phyloP scores from a whole-genome alignment of 2,888 invertebrate species.

The Papilio demoleus region DNA sequence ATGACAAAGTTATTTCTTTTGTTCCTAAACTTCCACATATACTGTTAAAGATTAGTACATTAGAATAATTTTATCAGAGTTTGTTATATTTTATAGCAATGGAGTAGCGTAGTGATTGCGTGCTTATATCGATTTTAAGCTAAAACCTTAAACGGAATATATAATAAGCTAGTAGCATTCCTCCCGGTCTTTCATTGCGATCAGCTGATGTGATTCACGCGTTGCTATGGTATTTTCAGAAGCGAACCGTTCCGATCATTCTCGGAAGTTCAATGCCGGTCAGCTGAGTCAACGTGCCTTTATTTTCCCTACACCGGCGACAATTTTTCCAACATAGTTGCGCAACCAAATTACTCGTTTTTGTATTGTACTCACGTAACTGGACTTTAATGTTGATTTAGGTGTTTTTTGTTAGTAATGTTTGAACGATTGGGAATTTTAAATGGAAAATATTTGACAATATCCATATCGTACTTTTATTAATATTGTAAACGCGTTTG shows the following conservation, averaged over 20 bases:
- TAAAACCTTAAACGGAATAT: constrained; percentile 33
- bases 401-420: not conserved
- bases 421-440: not conserved
- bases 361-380: constrained; percentile 56
- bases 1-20: not conserved
- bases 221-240: constrained; percentile 53
- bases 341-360: constrained; percentile 58
- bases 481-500: not conserved
- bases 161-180: constrained; percentile 37
- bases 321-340: constrained; percentile 65
- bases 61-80: not conserved
- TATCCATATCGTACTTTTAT: not conserved
- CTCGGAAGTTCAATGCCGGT: constrained; percentile 74
- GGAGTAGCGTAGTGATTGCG: not conserved
- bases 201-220: constrained; percentile 54
- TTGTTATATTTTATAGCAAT: not conserved
- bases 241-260: constrained; percentile 54
- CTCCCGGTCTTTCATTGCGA: constrained; percentile 45
- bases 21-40: not conserved
- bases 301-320: constrained; percentile 56
- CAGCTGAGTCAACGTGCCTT: constrained; percentile 73
- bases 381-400: constrained; percentile 12
- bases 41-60: not conserved
- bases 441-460: not conserved
- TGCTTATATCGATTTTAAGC: constrained; percentile 25